A percentile compares a stretch with the other conserved stretches of the same genome.
Conservation (phyloP, 2,113 vertebrate species). For the Elephas maximus region DNA sequence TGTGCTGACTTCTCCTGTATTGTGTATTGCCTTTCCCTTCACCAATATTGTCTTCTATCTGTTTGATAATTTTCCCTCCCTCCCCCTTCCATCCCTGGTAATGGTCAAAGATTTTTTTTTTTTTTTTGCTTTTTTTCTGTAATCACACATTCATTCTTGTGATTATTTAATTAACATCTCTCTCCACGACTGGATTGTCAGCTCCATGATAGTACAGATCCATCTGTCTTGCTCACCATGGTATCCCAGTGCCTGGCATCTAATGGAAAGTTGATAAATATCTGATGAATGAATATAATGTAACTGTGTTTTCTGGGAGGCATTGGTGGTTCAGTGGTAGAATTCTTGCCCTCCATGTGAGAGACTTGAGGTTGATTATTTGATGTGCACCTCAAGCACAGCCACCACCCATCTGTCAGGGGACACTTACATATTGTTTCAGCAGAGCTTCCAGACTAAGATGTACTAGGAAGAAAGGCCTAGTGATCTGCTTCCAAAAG, state of each 20-base stretch:
- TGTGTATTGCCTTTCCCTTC: no score
- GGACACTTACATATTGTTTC: not conserved
- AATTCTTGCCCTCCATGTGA: not conserved
- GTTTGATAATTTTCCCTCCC: no score
- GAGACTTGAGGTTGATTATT: not conserved
- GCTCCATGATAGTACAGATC: not conserved
- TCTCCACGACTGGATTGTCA: not conserved
- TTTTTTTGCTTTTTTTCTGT: not conserved
- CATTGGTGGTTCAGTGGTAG: not conserved
- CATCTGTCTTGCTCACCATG: conserved; percentile 44
- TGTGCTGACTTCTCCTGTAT: no score
- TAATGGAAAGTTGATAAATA: conserved; percentile 59
- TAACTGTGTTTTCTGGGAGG: not conserved
- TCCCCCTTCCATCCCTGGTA: no score
- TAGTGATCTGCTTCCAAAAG: not conserved
- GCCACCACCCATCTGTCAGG: not conserved
- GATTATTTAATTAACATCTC: conserved; percentile 63
- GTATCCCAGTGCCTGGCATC: conserved; percentile 45
- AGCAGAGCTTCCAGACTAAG: not conserved
- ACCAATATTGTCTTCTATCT: no score
- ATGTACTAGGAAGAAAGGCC: not conserved
- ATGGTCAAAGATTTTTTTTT: no score
- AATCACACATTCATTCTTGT: conserved; percentile 44
- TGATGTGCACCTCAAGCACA: not conserved
- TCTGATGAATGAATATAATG: conserved; percentile 50